Conservation (phyloP, 2,888 invertebrate species). For the Orchesella flavescens region DNA sequence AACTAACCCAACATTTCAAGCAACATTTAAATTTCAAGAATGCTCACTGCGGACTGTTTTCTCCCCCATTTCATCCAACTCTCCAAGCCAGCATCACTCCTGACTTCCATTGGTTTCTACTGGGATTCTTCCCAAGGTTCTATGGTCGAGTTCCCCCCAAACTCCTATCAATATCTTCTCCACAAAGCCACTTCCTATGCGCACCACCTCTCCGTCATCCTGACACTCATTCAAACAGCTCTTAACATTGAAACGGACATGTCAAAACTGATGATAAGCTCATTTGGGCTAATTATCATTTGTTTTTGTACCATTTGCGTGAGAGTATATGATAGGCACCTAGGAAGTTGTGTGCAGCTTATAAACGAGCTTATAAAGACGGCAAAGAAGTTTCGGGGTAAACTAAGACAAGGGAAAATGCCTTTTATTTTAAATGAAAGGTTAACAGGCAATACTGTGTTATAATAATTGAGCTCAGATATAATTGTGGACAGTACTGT, state of each 20-base stretch:
- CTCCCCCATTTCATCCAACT: constrained; percentile 41
- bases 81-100: constrained; percentile 34
- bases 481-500: too few relatives aligned
- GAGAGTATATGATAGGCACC: constrained; percentile 23
- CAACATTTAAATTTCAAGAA: too few relatives aligned
- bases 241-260: constrained; percentile 19
- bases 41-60: constrained; percentile 32
- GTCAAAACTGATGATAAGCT: constrained; percentile 24
- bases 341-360: neutral
- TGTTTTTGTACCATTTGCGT: constrained; percentile 16
- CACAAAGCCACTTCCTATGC: constrained; percentile 16
- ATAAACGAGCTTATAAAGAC: constrained; percentile 27
- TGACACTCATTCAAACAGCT: neutral
- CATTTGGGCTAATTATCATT: constrained; percentile 40
- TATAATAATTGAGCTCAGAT: too few relatives aligned
- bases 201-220: neutral
- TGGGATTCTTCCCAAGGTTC: constrained; percentile 12
- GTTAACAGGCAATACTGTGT: too few relatives aligned
- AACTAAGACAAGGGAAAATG: neutral
- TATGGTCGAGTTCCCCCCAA: neutral
- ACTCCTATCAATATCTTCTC: neutral
- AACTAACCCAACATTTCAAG: too few relatives aligned
- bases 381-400: constrained; percentile 12
- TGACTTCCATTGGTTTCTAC: constrained; percentile 31
- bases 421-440: too few relatives aligned